Evolutionary conservation across 1,140 invertebrate species (phyloP), one percentile per base, ranked within the genome.

Genomic region (Megalopta genalis): DNA sequence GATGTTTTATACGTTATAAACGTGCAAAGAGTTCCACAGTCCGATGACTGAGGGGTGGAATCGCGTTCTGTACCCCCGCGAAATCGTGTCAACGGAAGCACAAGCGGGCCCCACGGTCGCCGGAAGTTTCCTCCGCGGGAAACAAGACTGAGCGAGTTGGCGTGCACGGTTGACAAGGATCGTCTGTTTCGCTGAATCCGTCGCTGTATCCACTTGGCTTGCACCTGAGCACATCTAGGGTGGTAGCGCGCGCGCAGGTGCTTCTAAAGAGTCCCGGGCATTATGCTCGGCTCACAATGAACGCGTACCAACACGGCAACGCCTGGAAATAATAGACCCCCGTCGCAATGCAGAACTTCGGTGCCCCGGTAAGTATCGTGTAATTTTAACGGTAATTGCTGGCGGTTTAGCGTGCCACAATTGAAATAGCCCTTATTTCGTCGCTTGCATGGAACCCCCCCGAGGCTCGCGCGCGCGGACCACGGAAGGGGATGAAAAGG

Each of bases 351-450:
- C 84, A 88, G 87, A 91, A 90, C 90, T 90, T 90, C 74, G 85
- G 86, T 85, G 81, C 76, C 77, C 77, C 70, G 83, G 86, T 90
- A 90, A 91, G 90, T 90, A 90, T 91, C 83, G 85, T 87, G 87
- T 89, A 90, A 90, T 90, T 90, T 86, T 82, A 78, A 84, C 68
- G 81, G 82, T 90, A 91, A 91, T 90, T 91, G 84, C 85, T 68
- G 46, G 88, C 62, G 83, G 82, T 86, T 90, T 87, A 86, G 73
- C 76, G 77, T 74, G 81, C 82, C 86, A 83, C 88, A 91, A 91
- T 91, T 89, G 89, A 88, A 91, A 91, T 88, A 88, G 79, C 85
- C 80, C 82, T 88, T 85, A 81, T 84, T 86, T 57, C 59, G 12
- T 63, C 66, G 23, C 64, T 37, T 27, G 39, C 23, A 18, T 21